Base-by-base conservation (phyloP, 2,113 vertebrate species). In the Phyllostomus discolor region DNA sequence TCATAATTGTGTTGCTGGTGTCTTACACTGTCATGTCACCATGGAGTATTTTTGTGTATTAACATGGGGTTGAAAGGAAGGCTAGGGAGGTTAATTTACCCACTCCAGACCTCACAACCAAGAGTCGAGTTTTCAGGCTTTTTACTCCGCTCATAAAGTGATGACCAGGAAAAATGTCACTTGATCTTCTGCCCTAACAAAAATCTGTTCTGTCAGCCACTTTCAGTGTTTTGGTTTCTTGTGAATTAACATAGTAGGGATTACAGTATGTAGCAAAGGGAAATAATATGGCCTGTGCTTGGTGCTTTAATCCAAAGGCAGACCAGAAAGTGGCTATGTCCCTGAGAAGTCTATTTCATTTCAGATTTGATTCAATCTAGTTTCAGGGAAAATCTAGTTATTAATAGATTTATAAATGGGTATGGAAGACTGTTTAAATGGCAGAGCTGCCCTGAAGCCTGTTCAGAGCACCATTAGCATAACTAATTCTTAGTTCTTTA, bases 301-400 rank as follows among this genome's bases (percentile, higher is more conserved):
- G 67, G 82, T 93, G 90, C 87, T 96, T 91, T 90, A 97, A 94
- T 91, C 76, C 50, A 95, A 94, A 80, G 52, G 82, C 76, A 86
- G 64, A 81, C 35, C 73, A 88, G 93, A 82, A 95, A 91, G 52
- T 38, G 35, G 69, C 2, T 93, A 59, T 91, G 54, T 97, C 97
- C 97, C 97, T 97, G 97, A 98, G 97, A 97, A 96, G 73, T 67
- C 94, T 92, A 59, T 92, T 97, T 96, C 54, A 94, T 93, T 97
- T 96, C 88, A 75, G 82, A 97, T 91, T 26, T 64, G 38, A 96
- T 88, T 95, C 54, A 82, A 73, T 85, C 78, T 94, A 97, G 94
- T 95, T 97, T 95, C 92, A 96, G 91, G 95, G 94, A 94, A 94
- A 97, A 86, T 72, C 52, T 80, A 95, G 31, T 75, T 92, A 90